Base-by-base conservation (phyloP, 2,888 invertebrate genomes). In the Drosophila diplacantha region DNA sequence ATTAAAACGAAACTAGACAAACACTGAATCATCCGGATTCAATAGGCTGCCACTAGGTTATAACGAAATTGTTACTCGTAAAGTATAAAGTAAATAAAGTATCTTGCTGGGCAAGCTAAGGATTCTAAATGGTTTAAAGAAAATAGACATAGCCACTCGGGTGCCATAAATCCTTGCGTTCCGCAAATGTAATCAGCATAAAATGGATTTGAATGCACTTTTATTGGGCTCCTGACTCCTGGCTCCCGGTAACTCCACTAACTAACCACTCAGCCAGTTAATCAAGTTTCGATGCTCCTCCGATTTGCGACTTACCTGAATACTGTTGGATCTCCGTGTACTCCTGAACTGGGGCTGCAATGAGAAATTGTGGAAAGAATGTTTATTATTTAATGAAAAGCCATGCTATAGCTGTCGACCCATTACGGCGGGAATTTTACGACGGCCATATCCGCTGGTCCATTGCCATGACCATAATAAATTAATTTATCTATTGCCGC, bases 321-420 rank as follows among this genome's bases (percentile, higher is more conserved):
- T 92, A 92, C 85, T 91, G 90, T 87, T 92, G 92, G 86, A 92
- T 88, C 82, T 92, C 91, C 69, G 92, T 84, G 44, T 90, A 90
- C 80, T 92, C 91, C 85, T 90, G 90, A 69, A 91, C 86, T 80
- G 93, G 93, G 87, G 93, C 93, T 93, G 91, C 76, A 93, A 92
- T 81, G 75, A 60, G 87, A 87, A 81, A 77, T 79, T 83, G 74
- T 76, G 65, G 11, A 72, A 69, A 26, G 67, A 72, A 68, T 60
- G 44, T 47, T 57, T 44, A 65, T 69, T 69, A 59, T 58, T 58
- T 61, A 39, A 51, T 32, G 51, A 68, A 64, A 61, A 57, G 50
- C 41, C 41, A 44, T 8, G 60, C 56, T 49, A 20, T 20, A 50
- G 60, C 65, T 51, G 54, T 39, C 35, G 38, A 53, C 49, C 61